Evolutionary conservation across 2,113 vertebrate species (phyloP).

Genomic region (Dicrurus megarhynchus): DNA sequence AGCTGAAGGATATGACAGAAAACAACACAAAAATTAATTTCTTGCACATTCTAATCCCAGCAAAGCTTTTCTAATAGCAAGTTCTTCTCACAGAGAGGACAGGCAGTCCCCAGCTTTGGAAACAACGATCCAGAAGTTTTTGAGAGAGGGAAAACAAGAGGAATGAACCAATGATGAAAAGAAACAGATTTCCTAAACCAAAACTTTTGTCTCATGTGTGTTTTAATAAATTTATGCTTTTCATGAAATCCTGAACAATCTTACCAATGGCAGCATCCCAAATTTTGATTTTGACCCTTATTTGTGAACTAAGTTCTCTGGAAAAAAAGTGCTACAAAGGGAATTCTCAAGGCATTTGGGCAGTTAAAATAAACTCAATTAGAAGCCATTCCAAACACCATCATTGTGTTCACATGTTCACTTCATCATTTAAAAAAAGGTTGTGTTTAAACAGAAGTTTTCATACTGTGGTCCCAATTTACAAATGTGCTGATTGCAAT

Average conservation of each 20-base stretch:
- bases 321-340: not conserved
- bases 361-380: not conserved
- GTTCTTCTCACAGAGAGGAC: not conserved
- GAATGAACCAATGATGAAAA: not conserved
- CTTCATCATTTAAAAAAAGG: not conserved
- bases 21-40: not conserved
- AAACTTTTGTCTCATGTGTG: not conserved
- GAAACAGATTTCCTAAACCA: not conserved
- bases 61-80: not conserved
- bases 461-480: not conserved
- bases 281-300: not conserved
- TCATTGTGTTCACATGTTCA: not conserved
- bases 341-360: not conserved
- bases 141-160: not conserved
- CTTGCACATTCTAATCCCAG: not conserved
- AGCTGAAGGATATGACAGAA: constrained; percentile 51
- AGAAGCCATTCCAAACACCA: not conserved
- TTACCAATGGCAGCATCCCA: not conserved
- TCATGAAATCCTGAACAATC: not conserved
- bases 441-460: not conserved
- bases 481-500: not conserved
- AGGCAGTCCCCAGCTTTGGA: not conserved
- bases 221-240: not conserved
- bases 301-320: not conserved
- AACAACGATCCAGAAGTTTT: rapidly evolving